A percentile compares a stretch with the other conserved stretches of the same genome.
Conservation (phyloP, 2,113 vertebrate species). For the Pelusios castaneus region DNA sequence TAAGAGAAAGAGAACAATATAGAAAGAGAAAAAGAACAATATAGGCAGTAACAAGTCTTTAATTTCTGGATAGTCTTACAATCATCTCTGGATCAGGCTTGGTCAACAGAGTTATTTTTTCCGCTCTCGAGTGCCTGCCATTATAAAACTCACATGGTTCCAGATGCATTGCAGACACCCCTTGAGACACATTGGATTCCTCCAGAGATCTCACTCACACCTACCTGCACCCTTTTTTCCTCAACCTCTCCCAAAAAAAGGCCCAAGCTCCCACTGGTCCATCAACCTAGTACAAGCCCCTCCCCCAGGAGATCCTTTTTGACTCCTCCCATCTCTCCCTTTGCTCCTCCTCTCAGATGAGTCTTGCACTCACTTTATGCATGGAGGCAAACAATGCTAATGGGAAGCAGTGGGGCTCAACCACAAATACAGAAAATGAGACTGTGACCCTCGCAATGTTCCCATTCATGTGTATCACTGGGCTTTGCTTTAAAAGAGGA, state of each 20-base stretch:
- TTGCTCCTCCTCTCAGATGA: background rate
- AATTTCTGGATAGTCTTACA: background rate
- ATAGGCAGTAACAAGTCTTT: background rate
- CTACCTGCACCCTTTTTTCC: background rate
- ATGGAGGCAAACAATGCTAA: background rate
- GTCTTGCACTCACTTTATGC: background rate
- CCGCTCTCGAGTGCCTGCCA: background rate
- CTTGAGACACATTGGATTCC: background rate
- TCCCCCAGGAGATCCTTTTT: background rate
- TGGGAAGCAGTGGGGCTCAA: background rate
- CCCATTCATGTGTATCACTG: background rate
- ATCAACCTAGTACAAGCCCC: background rate
- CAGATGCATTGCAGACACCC: background rate
- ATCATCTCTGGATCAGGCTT: background rate
- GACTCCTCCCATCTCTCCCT: background rate
- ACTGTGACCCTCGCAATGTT: too few relatives aligned
- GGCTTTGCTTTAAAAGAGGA: background rate
- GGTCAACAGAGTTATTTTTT: background rate
- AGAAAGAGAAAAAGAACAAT: background rate
- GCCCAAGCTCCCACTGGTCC: background rate
- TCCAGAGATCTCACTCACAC: background rate
- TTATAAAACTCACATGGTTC: background rate
- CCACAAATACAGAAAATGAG: too few relatives aligned
- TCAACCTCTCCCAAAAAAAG: background rate
- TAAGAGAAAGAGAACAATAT: too few relatives aligned